Evolutionary conservation across 2,113 vertebrate species (phyloP), one percentile per base, ranked within the genome.

Genomic region (Epinephelus cyanopodus): DNA sequence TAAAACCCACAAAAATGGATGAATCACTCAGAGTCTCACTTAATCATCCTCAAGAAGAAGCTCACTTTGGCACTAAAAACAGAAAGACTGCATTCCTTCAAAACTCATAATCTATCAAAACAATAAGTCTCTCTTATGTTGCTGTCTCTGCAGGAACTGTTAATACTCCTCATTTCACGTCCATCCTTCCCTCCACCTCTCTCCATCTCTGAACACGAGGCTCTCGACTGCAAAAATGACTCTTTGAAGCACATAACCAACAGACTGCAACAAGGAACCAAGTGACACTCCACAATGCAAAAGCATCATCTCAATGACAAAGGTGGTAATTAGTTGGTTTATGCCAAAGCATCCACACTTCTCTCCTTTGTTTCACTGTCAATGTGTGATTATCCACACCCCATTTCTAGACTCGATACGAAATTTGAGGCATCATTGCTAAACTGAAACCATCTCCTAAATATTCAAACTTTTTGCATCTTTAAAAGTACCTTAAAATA

Each of bases 101-200:
- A 65, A 45, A 27, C 12, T 50, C 15, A 33, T 56, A 58, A 76
- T 77, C 19, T 4, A 77, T 81, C 80, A 81, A 81, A 81, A 81
- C 25, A 10, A 74, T 37, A 10, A 61, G 14, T 33, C 23, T n/a
- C 39, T 21, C 65, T 56, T 66, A 68, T 66, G 52, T 69, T 56
- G 15, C 19, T 13, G 27, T 57, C 58, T 77, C 48, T 47, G 18
- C 52, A 52, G 74, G 39, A 11, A n/a, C 47, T 4, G 19, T 69
- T 21, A 39, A 61, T 19, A 48, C 47, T 54, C 23, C 60, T 42
- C 57, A 21, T 39, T 27, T 14, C 61, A 23, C 8, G 42, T 72
- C 67, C 21, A 18, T 23, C 50, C 27, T 56, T 56, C 50, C 29
- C 19, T 50, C 27, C 19, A 54, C 69, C 7, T 66, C 9, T 9